Percentiles rank a stretch among this genome's conserved stretches.
Conservation (phyloP, 2,888 invertebrate genomes). For the Hyposoter dolosus region DNA sequence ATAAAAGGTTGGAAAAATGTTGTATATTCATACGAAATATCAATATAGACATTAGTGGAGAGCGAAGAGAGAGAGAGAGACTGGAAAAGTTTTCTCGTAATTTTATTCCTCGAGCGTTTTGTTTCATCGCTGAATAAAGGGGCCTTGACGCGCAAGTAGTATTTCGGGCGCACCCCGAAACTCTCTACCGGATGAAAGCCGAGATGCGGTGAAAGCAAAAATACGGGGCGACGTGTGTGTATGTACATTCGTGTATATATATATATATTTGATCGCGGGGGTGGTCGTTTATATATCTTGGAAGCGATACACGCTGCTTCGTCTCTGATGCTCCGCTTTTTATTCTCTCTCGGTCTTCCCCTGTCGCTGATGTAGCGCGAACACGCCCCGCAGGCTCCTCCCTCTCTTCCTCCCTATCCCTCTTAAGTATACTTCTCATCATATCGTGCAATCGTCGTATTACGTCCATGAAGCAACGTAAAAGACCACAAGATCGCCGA, state of each 20-base stretch:
- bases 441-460: constrained; percentile 16
- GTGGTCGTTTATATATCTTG: constrained; percentile 42
- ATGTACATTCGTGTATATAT: not conserved
- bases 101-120: constrained; percentile 42
- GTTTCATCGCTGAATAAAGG: constrained; percentile 55
- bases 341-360: constrained; percentile 40
- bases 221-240: constrained; percentile 33
- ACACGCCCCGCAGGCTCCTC: constrained; percentile 7
- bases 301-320: constrained; percentile 21
- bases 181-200: constrained; percentile 67
- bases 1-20: constrained; percentile 30
- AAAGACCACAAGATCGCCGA: constrained; percentile 3
- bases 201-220: constrained; percentile 61
- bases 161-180: constrained; percentile 62
- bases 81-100: constrained; percentile 43
- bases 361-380: not conserved
- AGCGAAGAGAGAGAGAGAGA: constrained; percentile 4
- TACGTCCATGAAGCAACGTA: not conserved
- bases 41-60: not conserved
- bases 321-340: constrained; percentile 24
- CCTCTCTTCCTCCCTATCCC: constrained; percentile 2
- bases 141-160: constrained; percentile 47
- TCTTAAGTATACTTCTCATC: constrained; percentile 4
- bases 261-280: constrained; percentile 53
- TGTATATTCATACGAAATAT: not conserved